Conservation (phyloP, 1,140 invertebrate species). For the Drosophila pruinosa region DNA sequence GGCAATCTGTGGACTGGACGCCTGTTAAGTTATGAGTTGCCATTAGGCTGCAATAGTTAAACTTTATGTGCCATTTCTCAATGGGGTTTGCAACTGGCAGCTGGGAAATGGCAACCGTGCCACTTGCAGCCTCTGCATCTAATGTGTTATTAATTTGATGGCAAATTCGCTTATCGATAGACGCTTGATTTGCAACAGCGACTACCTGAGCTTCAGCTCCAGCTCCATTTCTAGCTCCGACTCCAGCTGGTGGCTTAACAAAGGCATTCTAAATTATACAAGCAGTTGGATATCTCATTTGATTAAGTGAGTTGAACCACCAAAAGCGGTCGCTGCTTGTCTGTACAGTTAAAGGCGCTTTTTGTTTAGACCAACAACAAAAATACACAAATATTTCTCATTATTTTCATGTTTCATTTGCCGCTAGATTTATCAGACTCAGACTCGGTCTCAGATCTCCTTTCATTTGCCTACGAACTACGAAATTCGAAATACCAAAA, state of each 20-base stretch:
- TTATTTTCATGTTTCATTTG: slow-evolving; percentile 79
- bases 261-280: slow-evolving; percentile 76
- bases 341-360: slow-evolving; percentile 64
- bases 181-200: slow-evolving; percentile 23
- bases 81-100: slow-evolving; percentile 2
- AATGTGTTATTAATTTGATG: slow-evolving; percentile 81
- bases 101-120: neutral
- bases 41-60: slow-evolving; percentile 67
- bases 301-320: slow-evolving; percentile 71
- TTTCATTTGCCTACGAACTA: slow-evolving; percentile 30
- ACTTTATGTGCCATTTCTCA: slow-evolving; percentile 67
- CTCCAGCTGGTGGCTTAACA: slow-evolving; percentile 47
- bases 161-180: slow-evolving; percentile 66
- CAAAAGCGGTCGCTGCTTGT: slow-evolving; percentile 23
- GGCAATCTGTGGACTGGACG: neutral
- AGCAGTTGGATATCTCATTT: slow-evolving; percentile 80
- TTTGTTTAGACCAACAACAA: slow-evolving; percentile 12
- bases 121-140: slow-evolving; percentile 46
- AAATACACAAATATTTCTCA: slow-evolving; percentile 68
- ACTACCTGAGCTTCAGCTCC: neutral
- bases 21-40: slow-evolving; percentile 61
- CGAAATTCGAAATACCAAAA: slow-evolving; percentile 32
- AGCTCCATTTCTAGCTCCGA: neutral
- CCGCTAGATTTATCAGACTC: slow-evolving; percentile 65
- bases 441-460: slow-evolving; percentile 5